Evolutionary conservation across 2,797 vertebrate species (phyloP).

Genomic region (Crocodylus rhombifer): DNA sequence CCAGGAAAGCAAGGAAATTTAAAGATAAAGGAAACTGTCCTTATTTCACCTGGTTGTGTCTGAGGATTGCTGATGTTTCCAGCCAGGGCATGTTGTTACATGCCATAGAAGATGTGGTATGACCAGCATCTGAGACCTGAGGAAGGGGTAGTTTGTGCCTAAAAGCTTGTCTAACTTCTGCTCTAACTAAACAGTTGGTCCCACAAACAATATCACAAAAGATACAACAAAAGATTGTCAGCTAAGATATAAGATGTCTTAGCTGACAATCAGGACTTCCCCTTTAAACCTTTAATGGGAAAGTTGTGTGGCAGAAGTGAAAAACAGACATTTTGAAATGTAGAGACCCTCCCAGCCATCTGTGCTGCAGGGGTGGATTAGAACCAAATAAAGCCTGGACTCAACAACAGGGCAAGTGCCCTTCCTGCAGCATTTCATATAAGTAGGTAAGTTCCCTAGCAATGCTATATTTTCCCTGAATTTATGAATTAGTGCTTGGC

Average conservation of each 20-base stretch:
- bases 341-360: background rate
- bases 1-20: slow-evolving; percentile 76
- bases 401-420: background rate
- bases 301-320: background rate
- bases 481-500: background rate
- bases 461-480: background rate
- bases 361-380: background rate
- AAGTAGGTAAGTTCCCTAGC: background rate
- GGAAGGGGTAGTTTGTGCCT: too few species aligned
- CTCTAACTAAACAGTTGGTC: too few species aligned
- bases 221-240: background rate
- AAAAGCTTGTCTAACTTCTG: too few species aligned
- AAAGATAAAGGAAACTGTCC: slow-evolving; percentile 75
- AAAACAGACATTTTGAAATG: background rate
- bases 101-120: background rate
- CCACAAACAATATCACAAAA: background rate
- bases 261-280: slow-evolving; percentile 44
- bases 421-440: background rate
- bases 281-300: slow-evolving; percentile 16
- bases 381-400: background rate
- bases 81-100: background rate
- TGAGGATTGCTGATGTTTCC: slow-evolving; percentile 43
- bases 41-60: slow-evolving; percentile 53
- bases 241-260: background rate
- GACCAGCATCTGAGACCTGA: too few species aligned